Percentiles rank a stretch among this genome's conserved stretches.
These are phyloP conservation scores for Tinamus guttatus DNA, from an alignment of 2,113 vertebrate genomes.

Conservation along the genomic window DNA sequence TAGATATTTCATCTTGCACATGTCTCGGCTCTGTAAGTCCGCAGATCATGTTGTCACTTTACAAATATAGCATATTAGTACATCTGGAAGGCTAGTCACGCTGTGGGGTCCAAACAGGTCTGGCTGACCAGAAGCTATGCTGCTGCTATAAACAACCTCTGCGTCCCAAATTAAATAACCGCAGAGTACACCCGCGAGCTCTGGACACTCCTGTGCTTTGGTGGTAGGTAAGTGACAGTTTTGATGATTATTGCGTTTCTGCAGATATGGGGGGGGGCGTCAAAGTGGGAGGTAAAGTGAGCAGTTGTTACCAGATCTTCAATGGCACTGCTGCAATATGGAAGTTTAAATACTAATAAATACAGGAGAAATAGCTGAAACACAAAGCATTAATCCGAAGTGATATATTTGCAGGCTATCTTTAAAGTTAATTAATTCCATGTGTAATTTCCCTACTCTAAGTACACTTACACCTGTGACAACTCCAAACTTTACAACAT, in stretches of 20 bases:
- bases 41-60: conserved; percentile 81
- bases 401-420: not conserved
- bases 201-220: conserved; percentile 8
- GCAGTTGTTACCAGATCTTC: not conserved
- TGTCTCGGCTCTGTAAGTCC: conserved; percentile 55
- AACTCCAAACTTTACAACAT: conserved; percentile 9
- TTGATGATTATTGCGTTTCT: conserved; percentile 26
- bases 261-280: not conserved
- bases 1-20: conserved; percentile 73
- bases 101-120: conserved; percentile 40
- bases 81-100: conserved; percentile 72
- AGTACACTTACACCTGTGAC: conserved; percentile 1
- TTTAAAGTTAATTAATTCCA: not conserved
- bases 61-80: conserved; percentile 85
- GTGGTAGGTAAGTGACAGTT: conserved; percentile 68
- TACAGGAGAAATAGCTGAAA: not conserved
- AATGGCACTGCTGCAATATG: not conserved
- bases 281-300: not conserved
- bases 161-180: conserved; percentile 12
- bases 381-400: not conserved
- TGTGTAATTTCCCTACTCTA: not conserved
- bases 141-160: conserved; percentile 74
- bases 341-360: not conserved
- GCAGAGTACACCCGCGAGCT: not conserved
- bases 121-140: conserved; percentile 32